These are phyloP conservation scores for Slavum lentiscoides DNA, from an alignment of 2,888 invertebrate genomes.

Conservation along the genomic window DNA sequence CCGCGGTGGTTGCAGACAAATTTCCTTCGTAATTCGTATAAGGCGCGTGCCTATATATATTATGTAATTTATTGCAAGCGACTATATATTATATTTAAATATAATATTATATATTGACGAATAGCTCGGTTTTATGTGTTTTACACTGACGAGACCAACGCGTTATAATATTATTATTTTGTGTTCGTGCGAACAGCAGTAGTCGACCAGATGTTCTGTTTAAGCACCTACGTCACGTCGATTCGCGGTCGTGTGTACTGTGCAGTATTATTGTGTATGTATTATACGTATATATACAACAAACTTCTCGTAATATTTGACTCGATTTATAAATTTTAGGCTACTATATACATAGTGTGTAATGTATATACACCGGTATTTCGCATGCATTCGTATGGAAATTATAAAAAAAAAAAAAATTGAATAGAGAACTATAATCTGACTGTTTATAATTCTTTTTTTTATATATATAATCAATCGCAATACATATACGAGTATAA, in stretches of 20 bases:
- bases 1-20: background rate
- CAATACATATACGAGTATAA: too few species aligned
- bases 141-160: too few species aligned
- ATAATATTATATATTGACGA: background rate
- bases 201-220: constrained; percentile 28
- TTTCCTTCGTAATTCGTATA: background rate
- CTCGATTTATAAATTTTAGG: background rate
- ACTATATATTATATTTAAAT: background rate
- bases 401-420: too few species aligned
- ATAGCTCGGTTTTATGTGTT: constrained; percentile 8
- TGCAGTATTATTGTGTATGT: too few species aligned
- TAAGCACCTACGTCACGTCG: background rate
- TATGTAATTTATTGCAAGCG: background rate
- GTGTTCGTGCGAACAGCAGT: background rate
- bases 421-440: too few species aligned
- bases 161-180: constrained; percentile 20
- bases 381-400: too few species aligned
- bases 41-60: too few species aligned
- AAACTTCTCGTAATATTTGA: background rate
- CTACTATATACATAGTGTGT: background rate
- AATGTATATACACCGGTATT: too few species aligned
- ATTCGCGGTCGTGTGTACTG: background rate
- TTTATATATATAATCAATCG: too few species aligned
- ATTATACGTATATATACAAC: background rate
- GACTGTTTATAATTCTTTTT: too few species aligned